Conservation (phyloP, 2,888 invertebrate species). For the Xestobium rufovillosum region DNA sequence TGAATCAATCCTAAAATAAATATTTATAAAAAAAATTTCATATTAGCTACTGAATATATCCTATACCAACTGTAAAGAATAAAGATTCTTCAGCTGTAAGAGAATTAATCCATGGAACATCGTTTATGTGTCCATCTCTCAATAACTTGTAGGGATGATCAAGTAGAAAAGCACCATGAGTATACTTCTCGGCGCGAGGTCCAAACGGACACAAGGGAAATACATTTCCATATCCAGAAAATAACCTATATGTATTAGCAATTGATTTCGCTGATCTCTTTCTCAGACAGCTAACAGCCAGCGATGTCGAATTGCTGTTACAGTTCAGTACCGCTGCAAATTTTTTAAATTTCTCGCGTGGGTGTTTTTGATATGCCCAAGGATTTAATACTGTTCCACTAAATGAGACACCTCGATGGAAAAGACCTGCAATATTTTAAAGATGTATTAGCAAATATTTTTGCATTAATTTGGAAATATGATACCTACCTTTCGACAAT, state of each 20-base stretch:
- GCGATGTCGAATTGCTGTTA: slow-evolving; percentile 40
- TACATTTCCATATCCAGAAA: slow-evolving; percentile 50
- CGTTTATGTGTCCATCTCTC: slow-evolving; percentile 51
- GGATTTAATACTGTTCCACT: slow-evolving; percentile 61
- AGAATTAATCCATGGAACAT: slow-evolving; percentile 61
- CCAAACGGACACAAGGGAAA: slow-evolving; percentile 33
- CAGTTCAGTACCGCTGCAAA: slow-evolving; percentile 57
- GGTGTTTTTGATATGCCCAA: slow-evolving; percentile 47
- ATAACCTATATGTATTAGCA: no score
- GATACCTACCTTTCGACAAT: no score
- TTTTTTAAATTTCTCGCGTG: slow-evolving; percentile 52
- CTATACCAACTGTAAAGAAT: no score
- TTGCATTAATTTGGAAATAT: no score
- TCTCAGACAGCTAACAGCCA: slow-evolving; percentile 57
- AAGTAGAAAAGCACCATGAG: slow-evolving; percentile 55
- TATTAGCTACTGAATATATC: no score
- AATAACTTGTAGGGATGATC: slow-evolving; percentile 57
- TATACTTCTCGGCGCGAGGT: slow-evolving; percentile 36
- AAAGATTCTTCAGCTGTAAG: no score
- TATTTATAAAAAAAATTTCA: no score
- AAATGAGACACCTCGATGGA: slow-evolving; percentile 56
- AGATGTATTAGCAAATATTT: no score
- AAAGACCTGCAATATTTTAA: no score
- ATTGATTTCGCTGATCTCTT: slow-evolving; percentile 44
- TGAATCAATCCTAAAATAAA: no score